Base-by-base conservation (phyloP, 2,797 vertebrate genomes). In the Borostomias antarcticus region DNA sequence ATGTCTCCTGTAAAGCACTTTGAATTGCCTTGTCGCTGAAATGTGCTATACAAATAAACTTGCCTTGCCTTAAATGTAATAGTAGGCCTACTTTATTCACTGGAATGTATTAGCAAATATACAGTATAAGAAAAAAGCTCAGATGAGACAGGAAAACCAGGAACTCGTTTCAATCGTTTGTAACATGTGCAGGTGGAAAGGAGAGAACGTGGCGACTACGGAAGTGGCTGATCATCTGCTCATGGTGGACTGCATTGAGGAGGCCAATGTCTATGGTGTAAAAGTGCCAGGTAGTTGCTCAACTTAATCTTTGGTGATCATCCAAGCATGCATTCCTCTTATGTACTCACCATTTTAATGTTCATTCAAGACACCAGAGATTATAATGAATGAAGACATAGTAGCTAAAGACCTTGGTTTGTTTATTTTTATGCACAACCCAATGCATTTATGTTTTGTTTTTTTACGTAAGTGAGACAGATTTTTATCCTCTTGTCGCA, bases 201-300 rank as follows among this genome's bases (percentile, higher is more conserved):
- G 95, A 66, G 95, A 98, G 88, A 97, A 97, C 0, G 94, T 97
- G 65, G 94, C 95, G 8, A 97, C 95, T 50, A 94, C 89, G 0
- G 96, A 98, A 88, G 94, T 95, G 7, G 82, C 93, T 3, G 94
- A 95, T 82, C 77, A 89, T 77, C 51, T 96, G 70, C 76, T 93
- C 32, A 51, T 86, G 63, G 37, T 94, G 56, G 89, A 93, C 62
- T 94, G 90, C 13, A n/a, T 96, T 58, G 84, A 95, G 65, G 94
- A 96, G 79, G 94, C 91, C 5, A 94, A 89, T 58, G 94, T 97
- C 10, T 98, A 96, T 1, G 95, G 95, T 26, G 95, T 96, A 5
- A 87, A 89, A 52, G 92, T 98, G 33, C 92, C 94, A 94, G 95
- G 95, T 98, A 87, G 81, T n/a, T n/a, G n/a, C 40, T 45, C n/a